Evolutionary conservation across 1,140 invertebrate genomes (phyloP), one percentile per base, ranked within the genome.

Genomic region (Sinella curviseta): DNA sequence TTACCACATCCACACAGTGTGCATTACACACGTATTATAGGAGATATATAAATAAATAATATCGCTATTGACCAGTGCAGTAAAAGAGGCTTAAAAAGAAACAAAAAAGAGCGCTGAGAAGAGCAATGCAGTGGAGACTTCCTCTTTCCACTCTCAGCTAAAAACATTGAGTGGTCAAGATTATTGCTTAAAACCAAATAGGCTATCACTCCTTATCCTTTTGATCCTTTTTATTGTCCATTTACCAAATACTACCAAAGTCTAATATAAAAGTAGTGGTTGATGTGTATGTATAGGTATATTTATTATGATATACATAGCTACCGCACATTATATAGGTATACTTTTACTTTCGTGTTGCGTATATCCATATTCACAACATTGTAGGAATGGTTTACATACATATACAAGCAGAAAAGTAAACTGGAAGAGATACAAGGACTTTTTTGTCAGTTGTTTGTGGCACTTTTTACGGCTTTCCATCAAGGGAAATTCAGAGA

Each of bases 121-220:
- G 20, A 48, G 39, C 39, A 48, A 48, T 48, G 39, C 39, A 48
- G 39, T 48, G 20, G 8, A 48, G 8, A 20, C 20, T 12, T 20
- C 8, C 39, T 48, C 8, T 48, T 48, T 8, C 39, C 20, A 14
- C 65, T 70, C n/a, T 70, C 65, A 70, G 30, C 65, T 70, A 24
- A 70, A 70, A 70, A 70, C 65, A 70, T 70, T 30, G 65, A 70
- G 65, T 70, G 65, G 65, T 70, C 65, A 70, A 70, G 65, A 70
- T 70, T 70, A 70, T 70, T 70, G 65, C 65, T 30, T 70, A 70
- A 65, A 31, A 70, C 65, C 65, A 70, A 70, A 70, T 70, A 70
- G 65, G 65, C 65, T 70, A 70, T 70, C 65, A 70, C 31, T 70
- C 65, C n/a, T 70, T 70, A 70, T 70, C 65, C 65, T 70, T 70